phyloP scores from a whole-genome alignment of 2,888 invertebrate genomes.

The Lepidocyrtoides sp. region DNA sequence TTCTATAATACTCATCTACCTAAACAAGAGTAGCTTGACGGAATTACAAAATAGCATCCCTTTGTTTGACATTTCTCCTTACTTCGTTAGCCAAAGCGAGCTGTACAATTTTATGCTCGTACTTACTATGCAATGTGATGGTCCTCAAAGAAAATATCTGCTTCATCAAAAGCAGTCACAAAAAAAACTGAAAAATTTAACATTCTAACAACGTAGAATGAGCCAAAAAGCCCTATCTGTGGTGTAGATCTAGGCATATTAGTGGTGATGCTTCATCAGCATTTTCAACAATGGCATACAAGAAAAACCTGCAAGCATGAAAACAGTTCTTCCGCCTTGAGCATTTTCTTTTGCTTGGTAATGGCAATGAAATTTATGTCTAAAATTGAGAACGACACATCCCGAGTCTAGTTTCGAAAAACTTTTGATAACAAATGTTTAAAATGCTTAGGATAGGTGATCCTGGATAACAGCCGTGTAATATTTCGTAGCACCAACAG shows the following conservation, averaged over 20 bases:
- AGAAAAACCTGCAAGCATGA: constrained; percentile 42
- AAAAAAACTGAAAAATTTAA: constrained; percentile 32
- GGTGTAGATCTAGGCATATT: not conserved
- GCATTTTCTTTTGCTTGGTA: constrained; percentile 30
- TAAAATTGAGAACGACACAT: not conserved
- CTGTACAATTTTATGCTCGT: not conserved
- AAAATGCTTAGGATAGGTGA: not conserved
- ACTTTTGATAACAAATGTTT: not conserved
- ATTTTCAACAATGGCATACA: constrained; percentile 29
- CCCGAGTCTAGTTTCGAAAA: no score
- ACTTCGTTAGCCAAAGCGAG: not conserved
- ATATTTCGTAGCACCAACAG: no score
- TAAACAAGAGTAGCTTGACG: not conserved
- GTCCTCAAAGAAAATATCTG: not conserved
- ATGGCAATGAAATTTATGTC: constrained; percentile 18
- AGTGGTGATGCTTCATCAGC: constrained; percentile 48
- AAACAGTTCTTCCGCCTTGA: constrained; percentile 24
- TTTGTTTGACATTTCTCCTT: constrained; percentile 57
- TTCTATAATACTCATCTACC: constrained; percentile 3
- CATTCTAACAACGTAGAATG: constrained; percentile 51
- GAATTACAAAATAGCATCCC: constrained; percentile 55
- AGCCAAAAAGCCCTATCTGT: constrained; percentile 23
- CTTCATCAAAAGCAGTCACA: not conserved
- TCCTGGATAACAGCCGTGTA: no score
- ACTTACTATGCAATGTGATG: not conserved